These are phyloP conservation scores for Syngnathus rostellatus DNA, from an alignment of 2,797 vertebrate species.

Conservation along the genomic window DNA sequence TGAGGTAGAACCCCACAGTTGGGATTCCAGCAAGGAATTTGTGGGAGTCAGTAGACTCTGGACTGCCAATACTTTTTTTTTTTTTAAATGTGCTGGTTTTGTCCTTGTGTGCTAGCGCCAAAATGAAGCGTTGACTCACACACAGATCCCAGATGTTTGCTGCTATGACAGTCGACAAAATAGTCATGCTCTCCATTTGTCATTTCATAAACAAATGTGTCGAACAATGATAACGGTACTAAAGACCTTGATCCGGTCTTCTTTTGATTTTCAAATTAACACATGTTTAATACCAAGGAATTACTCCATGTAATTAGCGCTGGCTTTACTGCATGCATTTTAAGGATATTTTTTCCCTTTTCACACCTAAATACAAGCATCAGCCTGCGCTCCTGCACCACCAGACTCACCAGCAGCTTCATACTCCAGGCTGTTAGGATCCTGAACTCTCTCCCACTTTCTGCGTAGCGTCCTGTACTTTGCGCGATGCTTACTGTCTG, in stretches of 20 bases:
- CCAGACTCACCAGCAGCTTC: too few species aligned
- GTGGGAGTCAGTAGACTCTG: background rate
- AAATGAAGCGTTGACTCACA: background rate
- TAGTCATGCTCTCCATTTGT: background rate
- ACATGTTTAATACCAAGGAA: background rate
- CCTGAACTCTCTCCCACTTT: too few species aligned
- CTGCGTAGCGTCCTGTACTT: too few species aligned
- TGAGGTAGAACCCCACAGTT: background rate
- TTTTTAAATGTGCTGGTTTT: background rate
- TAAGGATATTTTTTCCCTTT: background rate
- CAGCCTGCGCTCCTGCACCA: too few species aligned
- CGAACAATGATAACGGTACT: background rate
- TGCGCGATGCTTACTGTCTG: too few species aligned
- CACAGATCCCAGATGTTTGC: background rate
- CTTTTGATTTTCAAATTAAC: constrained; percentile 10
- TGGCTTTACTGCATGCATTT: background rate
- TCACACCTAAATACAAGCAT: background rate
- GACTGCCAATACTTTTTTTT: background rate
- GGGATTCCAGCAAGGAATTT: background rate
- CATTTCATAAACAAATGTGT: background rate
- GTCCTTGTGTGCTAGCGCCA: background rate
- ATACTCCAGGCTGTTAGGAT: too few species aligned
- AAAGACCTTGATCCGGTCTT: background rate
- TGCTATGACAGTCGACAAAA: background rate
- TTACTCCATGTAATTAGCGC: background rate